Conservation (phyloP, 2,888 invertebrate genomes). For the Zootermopsis nevadensis region DNA sequence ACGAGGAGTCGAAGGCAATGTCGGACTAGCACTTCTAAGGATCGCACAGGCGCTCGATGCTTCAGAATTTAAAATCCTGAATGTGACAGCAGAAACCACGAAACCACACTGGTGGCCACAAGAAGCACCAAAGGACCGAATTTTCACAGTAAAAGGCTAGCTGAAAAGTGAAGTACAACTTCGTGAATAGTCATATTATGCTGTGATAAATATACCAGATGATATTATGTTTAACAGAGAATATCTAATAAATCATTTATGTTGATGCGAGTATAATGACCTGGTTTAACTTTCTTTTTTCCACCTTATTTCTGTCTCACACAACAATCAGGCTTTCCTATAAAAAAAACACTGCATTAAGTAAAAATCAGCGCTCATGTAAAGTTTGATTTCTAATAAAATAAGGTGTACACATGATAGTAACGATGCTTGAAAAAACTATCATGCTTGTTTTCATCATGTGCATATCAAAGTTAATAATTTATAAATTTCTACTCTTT, state of each 20-base stretch:
- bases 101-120: slow-evolving; percentile 88
- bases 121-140: slow-evolving; percentile 72
- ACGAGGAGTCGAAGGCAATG: slow-evolving; percentile 68
- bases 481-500: too few relatives aligned
- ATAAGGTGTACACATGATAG: too few relatives aligned
- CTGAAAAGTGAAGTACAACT: too few relatives aligned
- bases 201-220: neutral
- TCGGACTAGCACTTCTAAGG: slow-evolving; percentile 79
- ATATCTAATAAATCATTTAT: neutral
- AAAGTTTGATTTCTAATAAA: too few relatives aligned
- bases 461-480: too few relatives aligned
- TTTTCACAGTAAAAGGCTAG: slow-evolving; percentile 6
- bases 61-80: slow-evolving; percentile 69
- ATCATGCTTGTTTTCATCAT: too few relatives aligned
- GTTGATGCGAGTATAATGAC: neutral
- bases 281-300: neutral
- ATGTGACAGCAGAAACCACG: slow-evolving; percentile 66
- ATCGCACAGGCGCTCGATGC: slow-evolving; percentile 76
- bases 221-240: neutral
- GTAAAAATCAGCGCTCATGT: too few relatives aligned
- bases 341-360: too few relatives aligned
- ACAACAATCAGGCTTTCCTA: too few relatives aligned
- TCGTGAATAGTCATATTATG: neutral
- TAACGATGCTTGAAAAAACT: too few relatives aligned
- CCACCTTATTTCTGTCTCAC: too few relatives aligned